Conservation (phyloP, 2,888 invertebrate genomes). For the Rhabditoides inermis region DNA sequence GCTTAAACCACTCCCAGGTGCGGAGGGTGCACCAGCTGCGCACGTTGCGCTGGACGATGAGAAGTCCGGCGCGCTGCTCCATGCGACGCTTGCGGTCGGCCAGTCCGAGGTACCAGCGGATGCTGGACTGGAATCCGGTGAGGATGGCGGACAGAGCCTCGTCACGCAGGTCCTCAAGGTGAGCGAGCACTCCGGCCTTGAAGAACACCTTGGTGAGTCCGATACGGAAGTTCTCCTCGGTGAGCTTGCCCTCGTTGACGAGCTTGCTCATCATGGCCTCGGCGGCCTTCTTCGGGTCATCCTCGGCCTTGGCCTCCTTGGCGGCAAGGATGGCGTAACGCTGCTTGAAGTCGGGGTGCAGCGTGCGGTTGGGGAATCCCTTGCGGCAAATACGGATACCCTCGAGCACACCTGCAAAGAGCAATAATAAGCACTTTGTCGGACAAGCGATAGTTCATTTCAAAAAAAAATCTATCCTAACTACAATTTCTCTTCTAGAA, state of each 20-base stretch:
- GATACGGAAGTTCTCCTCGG: conserved; percentile 38
- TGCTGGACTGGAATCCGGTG: conserved; percentile 70
- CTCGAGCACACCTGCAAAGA: conserved; percentile 99
- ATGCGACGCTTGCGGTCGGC: conserved; percentile 13
- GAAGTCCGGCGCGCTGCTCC: conserved; percentile 59
- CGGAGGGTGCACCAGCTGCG: conserved; percentile 28
- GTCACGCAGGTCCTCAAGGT: conserved; percentile 99
- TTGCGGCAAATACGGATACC: conserved; percentile 99
- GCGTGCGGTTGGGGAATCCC: conserved; percentile 99
- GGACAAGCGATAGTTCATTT: no score
- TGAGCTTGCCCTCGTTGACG: conserved; percentile 65
- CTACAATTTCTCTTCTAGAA: no score
- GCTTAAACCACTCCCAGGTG: conserved; percentile 81
- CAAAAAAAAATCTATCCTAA: no score
- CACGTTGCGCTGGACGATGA: conserved; percentile 30
- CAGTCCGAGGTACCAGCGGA: conserved; percentile 20
- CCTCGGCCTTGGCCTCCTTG: conserved; percentile 59
- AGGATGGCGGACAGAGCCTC: conserved; percentile 88
- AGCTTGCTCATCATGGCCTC: conserved; percentile 63
- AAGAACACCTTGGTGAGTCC: conserved; percentile 40
- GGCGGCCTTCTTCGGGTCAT: conserved; percentile 64
- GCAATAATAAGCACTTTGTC: no score
- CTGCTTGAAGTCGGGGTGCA: conserved; percentile 98
- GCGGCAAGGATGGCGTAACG: conserved; percentile 99
- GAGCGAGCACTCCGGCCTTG: conserved; percentile 92